These are phyloP conservation scores for Sturmia bella DNA, from an alignment of 2,888 invertebrate species.

Conservation along the genomic window DNA sequence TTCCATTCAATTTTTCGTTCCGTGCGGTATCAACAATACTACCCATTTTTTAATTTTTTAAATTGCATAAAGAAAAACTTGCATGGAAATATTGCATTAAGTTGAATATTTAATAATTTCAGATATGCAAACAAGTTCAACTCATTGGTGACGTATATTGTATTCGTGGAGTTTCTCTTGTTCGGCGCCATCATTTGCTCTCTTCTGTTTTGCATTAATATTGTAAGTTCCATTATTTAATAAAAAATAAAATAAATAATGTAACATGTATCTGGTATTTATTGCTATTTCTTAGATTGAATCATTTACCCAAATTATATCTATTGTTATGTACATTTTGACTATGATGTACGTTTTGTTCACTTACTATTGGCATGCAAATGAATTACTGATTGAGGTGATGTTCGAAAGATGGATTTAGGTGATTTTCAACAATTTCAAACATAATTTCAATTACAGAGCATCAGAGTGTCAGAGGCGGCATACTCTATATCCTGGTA, in stretches of 20 bases:
- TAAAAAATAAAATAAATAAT: background rate
- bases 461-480: constrained; percentile 75
- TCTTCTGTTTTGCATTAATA: constrained; percentile 77
- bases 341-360: constrained; percentile 79
- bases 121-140: constrained; percentile 77
- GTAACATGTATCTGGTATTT: background rate
- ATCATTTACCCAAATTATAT: constrained; percentile 72
- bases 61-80: too few species aligned
- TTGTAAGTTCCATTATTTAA: constrained; percentile 74
- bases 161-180: constrained; percentile 76
- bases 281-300: constrained; percentile 67
- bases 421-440: constrained; percentile 11
- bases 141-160: constrained; percentile 75
- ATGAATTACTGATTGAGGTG: constrained; percentile 78
- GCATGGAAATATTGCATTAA: background rate
- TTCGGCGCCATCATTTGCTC: constrained; percentile 76
- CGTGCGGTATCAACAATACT: too few species aligned
- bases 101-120: constrained; percentile 39
- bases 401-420: background rate
- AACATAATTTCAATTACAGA: constrained; percentile 72
- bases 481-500: constrained; percentile 79
- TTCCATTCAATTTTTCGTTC: too few species aligned
- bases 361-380: constrained; percentile 80
- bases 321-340: constrained; percentile 76
- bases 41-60: too few species aligned